Evolutionary conservation across 2,113 vertebrate genomes (phyloP).

Genomic region (Dicentrarchus labrax): DNA sequence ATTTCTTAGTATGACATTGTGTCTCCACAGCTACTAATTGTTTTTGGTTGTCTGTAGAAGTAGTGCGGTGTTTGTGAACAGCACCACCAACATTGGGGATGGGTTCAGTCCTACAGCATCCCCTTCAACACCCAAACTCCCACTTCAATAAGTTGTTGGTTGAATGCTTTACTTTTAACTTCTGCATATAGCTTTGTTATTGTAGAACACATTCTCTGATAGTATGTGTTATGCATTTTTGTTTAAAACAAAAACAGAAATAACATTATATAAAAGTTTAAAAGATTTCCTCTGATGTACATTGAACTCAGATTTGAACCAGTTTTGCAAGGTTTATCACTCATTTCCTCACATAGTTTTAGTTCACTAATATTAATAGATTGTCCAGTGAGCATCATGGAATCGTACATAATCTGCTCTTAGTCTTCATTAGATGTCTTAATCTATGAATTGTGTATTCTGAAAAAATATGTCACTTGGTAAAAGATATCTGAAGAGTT

Average conservation of each 20-base stretch:
- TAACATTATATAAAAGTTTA: background rate
- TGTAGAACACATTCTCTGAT: background rate
- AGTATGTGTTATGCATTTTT: background rate
- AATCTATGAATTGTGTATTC: background rate
- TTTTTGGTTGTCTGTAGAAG: background rate
- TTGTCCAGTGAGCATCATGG: background rate
- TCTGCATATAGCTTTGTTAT: background rate
- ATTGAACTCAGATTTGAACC: background rate
- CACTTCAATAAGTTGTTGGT: background rate
- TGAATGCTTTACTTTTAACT: background rate
- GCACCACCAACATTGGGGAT: background rate
- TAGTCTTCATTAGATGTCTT: background rate
- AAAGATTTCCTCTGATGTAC: background rate
- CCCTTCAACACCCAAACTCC: background rate
- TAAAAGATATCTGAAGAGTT: background rate
- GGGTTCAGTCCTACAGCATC: background rate
- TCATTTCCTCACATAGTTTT: background rate
- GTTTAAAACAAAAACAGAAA: background rate
- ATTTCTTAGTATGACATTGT: background rate
- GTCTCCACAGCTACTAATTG: background rate
- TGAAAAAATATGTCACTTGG: background rate
- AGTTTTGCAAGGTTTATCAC: background rate
- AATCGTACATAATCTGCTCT: background rate
- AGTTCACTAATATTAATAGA: too few species aligned
- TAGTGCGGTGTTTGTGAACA: background rate